Evolutionary conservation across 2,888 invertebrate genomes (phyloP).

Genomic region (Escarpia spicata): DNA sequence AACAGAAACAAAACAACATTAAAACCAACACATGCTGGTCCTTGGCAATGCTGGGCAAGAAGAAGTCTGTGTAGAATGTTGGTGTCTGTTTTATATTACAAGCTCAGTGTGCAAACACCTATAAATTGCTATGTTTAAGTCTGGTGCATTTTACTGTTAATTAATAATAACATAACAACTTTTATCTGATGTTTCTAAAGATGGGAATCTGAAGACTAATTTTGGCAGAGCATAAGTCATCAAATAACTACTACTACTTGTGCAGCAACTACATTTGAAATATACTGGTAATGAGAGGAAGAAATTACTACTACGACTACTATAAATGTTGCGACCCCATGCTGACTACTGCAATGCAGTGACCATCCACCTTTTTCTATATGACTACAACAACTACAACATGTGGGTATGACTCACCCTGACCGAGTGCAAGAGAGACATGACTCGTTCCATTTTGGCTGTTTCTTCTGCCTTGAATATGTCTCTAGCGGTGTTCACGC

Average conservation of each 20-base stretch:
- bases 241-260: not conserved
- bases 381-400: not conserved
- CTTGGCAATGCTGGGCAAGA: not conserved
- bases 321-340: not conserved
- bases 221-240: too few species aligned
- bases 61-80: not conserved
- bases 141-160: too few species aligned
- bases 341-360: not conserved
- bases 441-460: not conserved
- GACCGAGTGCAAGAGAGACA: not conserved
- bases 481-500: not conserved
- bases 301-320: not conserved
- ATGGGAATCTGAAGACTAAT: too few species aligned
- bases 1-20: not conserved
- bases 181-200: too few species aligned
- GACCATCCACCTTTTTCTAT: not conserved
- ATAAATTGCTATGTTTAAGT: too few species aligned
- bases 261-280: not conserved
- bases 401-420: not conserved
- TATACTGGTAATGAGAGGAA: not conserved
- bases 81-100: not conserved
- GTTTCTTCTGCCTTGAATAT: slow-evolving; percentile 12
- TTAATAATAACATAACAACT: too few species aligned
- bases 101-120: too few species aligned
- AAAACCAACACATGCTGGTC: not conserved